Evolutionary conservation across 2,888 invertebrate genomes (phyloP).

Genomic region (Tineola bisselliella): DNA sequence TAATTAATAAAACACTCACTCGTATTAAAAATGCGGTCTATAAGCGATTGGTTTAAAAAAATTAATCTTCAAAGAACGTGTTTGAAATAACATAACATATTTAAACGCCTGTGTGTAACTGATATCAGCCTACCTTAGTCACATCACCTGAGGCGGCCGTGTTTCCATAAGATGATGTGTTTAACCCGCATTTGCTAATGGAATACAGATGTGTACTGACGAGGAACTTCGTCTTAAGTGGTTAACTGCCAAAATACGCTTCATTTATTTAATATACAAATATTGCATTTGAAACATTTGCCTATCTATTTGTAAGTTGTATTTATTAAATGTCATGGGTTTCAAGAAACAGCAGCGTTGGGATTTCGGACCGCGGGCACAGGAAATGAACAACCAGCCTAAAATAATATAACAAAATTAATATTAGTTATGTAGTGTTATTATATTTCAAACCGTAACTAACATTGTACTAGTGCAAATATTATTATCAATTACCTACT

Average conservation of each 20-base stretch:
- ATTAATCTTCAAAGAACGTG: too few relatives aligned
- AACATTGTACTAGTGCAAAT: too few relatives aligned
- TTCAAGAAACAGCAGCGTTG: too few relatives aligned
- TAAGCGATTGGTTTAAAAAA: too few relatives aligned
- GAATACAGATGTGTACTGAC: slow-evolving; percentile 55
- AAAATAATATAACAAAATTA: too few relatives aligned
- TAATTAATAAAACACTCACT: too few relatives aligned
- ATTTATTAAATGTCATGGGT: neutral
- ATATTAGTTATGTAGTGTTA: too few relatives aligned
- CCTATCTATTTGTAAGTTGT: neutral
- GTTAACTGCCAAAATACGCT: slow-evolving; percentile 5
- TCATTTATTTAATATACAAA: neutral
- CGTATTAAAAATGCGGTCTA: too few relatives aligned
- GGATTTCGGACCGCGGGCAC: too few relatives aligned
- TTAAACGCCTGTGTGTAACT: slow-evolving; percentile 5
- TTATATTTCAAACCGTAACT: too few relatives aligned
- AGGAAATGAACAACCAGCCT: too few relatives aligned
- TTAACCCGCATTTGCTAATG: slow-evolving; percentile 60
- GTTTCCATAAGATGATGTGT: slow-evolving; percentile 28
- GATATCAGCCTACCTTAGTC: slow-evolving; percentile 30
- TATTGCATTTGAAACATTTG: neutral
- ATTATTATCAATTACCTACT: too few relatives aligned
- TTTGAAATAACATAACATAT: neutral
- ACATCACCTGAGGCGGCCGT: slow-evolving; percentile 58
- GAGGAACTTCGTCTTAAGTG: slow-evolving; percentile 44